Evolutionary conservation across 2,797 vertebrate species (phyloP).

Genomic region (Malacoraja senta): DNA sequence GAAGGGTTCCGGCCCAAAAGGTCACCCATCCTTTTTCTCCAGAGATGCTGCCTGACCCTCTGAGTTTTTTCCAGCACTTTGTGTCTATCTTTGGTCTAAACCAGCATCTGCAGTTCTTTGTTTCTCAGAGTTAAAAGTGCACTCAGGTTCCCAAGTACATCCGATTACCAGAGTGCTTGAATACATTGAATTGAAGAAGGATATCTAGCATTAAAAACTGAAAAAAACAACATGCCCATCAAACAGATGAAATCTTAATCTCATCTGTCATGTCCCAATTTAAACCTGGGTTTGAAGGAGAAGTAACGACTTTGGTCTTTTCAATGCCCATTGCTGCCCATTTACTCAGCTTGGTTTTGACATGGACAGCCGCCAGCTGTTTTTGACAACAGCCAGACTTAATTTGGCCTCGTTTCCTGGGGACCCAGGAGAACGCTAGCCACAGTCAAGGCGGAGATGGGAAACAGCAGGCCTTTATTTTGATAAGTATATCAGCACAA

Average conservation of each 20-base stretch:
- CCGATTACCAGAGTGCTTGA: not conserved
- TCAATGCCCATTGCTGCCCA: not conserved
- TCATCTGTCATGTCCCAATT: not conserved
- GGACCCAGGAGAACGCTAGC: not conserved
- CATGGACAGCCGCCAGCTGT: constrained; percentile 1
- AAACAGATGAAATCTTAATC: not conserved
- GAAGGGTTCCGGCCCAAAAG: no score
- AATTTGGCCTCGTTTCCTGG: not conserved
- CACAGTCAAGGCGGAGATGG: not conserved
- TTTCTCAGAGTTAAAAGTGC: no score
- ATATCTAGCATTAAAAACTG: not conserved
- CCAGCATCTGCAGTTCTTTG: no score
- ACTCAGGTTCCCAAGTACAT: not conserved
- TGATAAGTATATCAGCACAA: not conserved
- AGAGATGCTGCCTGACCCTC: no score
- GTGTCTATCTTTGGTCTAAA: no score
- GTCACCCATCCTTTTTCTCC: no score
- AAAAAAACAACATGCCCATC: not conserved
- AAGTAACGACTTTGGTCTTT: not conserved
- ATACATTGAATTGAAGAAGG: not conserved
- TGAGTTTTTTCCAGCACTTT: no score
- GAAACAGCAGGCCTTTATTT: constrained; percentile 4
- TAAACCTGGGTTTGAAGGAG: not conserved
- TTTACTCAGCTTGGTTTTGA: not conserved
- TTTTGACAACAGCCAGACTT: constrained; percentile 23